These are phyloP conservation scores for Heteromormyrus szaboi DNA, from an alignment of 2,797 vertebrate species.

Conservation along the genomic window DNA sequence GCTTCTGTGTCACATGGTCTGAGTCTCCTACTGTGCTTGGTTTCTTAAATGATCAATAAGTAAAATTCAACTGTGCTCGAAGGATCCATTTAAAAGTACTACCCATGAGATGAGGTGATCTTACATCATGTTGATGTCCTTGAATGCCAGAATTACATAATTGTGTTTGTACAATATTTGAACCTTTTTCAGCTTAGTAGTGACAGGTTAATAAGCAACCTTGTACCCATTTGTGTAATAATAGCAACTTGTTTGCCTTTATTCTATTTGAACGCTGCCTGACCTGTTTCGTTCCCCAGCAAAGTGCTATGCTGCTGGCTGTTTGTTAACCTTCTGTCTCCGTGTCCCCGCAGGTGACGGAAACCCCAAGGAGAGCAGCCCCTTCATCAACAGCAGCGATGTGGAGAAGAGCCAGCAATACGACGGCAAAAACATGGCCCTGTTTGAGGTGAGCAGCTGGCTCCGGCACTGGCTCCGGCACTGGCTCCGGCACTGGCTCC, in stretches of 20 bases:
- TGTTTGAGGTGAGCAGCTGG: conserved; percentile 80
- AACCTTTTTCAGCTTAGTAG: not conserved
- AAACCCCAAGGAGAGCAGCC: conserved; percentile 96
- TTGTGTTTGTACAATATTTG: not conserved
- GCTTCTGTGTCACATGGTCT: not conserved
- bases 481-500: not conserved
- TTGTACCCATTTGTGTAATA: not conserved
- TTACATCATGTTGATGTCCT: not conserved
- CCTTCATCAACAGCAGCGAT: conserved; percentile 97
- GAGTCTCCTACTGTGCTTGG: not conserved
- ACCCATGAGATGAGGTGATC: not conserved
- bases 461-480: not conserved
- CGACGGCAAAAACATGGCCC: conserved; percentile 93
- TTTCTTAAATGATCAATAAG: not conserved
- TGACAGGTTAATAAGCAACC: not conserved
- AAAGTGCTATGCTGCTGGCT: not conserved
- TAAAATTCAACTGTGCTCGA: not conserved
- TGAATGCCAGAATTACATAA: not conserved
- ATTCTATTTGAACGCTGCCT: not conserved
- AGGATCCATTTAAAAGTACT: not conserved
- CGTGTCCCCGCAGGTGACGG: conserved; percentile 72
- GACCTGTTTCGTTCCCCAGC: not conserved
- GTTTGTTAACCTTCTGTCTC: not conserved
- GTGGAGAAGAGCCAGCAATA: conserved; percentile 89
- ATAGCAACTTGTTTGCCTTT: not conserved